Base-by-base conservation (phyloP, 1,140 invertebrate genomes). In the Bombus superbus region DNA sequence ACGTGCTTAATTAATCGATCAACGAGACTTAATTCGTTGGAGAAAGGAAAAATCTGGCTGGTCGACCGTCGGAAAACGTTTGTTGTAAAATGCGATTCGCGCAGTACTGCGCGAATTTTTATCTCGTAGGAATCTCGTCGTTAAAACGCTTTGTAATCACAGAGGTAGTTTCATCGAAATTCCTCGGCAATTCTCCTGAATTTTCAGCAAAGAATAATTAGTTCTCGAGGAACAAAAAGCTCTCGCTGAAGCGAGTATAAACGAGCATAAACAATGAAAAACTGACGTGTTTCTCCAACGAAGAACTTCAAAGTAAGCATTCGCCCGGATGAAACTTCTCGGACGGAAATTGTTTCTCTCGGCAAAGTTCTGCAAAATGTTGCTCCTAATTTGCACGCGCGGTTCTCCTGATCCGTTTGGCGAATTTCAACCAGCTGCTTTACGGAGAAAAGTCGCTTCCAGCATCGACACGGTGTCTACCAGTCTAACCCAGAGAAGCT, bases 1-100 rank as follows among this genome's bases (percentile, higher is more conserved):
- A 18, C 22, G 8, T 13, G 22, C 6, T 73, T 47, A 47, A 44
- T 82, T 82, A 64, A 74, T 80, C 53, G 53, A 40, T 75, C 47
- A 75, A 75, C 42, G 71, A n/a, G 13, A 13, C 28, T 2, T 28
- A 25, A 40, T 25, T 28, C 35, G 13, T 3, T 10, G 35, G 22
- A 3, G 28, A 68, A 32, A 64, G 13, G 11, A 15, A 64, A 32
- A n/a, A 53, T 53, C 47, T 18, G 5, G 5, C 8, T 22, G 47
- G 1, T 22, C 32, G 32, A 68, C 3, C 18, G 18, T 68, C 18
- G 66, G 13, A 66, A 32, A 25, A 22, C 3, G 3, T 71, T 69
- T 71, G 4, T 25, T 25, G 28, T 5, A 28, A 40, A 28, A 40
- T 40, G 9, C 5, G 13, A 71, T 69, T 38, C 3, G 1, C n/a